These are phyloP conservation scores for Brotula barbata DNA, from an alignment of 2,797 vertebrate species.

Conservation along the genomic window DNA sequence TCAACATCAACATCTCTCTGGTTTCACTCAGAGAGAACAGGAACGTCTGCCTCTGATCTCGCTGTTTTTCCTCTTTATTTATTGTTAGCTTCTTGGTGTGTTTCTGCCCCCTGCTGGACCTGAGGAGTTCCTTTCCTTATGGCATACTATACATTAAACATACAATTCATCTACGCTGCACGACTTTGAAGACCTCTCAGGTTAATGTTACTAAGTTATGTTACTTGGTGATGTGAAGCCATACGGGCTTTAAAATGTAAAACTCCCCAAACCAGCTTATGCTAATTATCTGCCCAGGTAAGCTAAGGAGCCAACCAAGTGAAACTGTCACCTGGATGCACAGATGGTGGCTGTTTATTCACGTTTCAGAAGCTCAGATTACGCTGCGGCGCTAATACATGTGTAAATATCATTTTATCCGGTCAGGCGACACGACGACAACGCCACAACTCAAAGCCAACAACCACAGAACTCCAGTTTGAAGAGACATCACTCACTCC, in stretches of 20 bases:
- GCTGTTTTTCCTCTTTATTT: too few relatives aligned
- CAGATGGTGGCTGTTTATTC: background rate
- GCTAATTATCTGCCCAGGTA: background rate
- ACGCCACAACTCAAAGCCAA: too few relatives aligned
- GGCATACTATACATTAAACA: too few relatives aligned
- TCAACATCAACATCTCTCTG: background rate
- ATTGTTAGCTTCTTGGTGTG: too few relatives aligned
- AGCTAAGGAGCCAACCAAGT: background rate
- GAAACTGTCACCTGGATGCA: background rate
- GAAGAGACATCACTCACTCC: slow-evolving; percentile 15
- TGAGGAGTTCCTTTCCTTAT: too few relatives aligned
- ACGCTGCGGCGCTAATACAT: background rate
- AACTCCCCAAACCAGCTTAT: background rate
- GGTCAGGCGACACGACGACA: background rate
- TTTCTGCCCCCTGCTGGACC: too few relatives aligned
- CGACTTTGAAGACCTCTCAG: too few relatives aligned
- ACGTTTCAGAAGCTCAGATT: background rate
- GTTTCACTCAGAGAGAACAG: background rate
- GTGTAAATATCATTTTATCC: background rate
- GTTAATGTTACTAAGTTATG: too few relatives aligned
- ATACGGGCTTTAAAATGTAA: too few relatives aligned
- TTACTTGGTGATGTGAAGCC: too few relatives aligned
- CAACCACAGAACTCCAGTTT: slow-evolving; percentile 15
- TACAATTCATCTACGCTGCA: too few relatives aligned
- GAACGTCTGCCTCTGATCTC: too few relatives aligned